Conservation (phyloP, 2,113 vertebrate species). For the Morone saxatilis region DNA sequence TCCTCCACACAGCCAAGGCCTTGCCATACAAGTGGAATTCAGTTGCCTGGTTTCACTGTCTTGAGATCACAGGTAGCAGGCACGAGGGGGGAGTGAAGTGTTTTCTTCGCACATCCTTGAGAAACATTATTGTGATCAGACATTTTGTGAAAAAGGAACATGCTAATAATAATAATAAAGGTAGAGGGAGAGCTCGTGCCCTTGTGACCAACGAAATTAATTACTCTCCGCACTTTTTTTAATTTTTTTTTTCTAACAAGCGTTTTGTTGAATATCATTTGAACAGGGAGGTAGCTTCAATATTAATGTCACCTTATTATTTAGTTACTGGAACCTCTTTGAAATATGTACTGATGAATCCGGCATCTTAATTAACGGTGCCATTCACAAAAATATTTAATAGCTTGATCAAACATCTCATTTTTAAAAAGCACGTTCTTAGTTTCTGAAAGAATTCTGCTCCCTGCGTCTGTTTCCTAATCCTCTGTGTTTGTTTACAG, state of each 20-base stretch:
- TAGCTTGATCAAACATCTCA: constrained; percentile 55
- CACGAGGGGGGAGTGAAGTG: neutral
- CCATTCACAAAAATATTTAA: constrained; percentile 60
- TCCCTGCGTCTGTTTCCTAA: constrained; percentile 39
- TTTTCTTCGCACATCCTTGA: constrained; percentile 41
- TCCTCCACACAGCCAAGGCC: constrained; percentile 35
- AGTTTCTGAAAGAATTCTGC: constrained; percentile 39
- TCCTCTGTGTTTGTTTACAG: constrained; percentile 66
- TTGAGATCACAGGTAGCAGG: constrained; percentile 42
- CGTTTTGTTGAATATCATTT: constrained; percentile 66
- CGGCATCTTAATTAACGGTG: constrained; percentile 66
- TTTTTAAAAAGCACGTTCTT: constrained; percentile 27
- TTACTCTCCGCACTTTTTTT: constrained; percentile 43
- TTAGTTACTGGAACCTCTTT: constrained; percentile 56
- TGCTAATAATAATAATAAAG: constrained; percentile 24
- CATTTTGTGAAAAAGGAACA: constrained; percentile 16
- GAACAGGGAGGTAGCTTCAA: constrained; percentile 40
- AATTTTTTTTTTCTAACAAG: neutral
- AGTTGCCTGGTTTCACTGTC: constrained; percentile 28
- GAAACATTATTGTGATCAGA: constrained; percentile 40
- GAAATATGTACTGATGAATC: constrained; percentile 62
- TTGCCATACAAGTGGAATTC: constrained; percentile 13
- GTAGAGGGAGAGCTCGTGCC: constrained; percentile 35
- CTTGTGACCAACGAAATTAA: constrained; percentile 60
- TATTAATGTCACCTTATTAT: constrained; percentile 71